Evolutionary conservation across 2,797 vertebrate genomes (phyloP).

Genomic region (Cichlasoma orientale): DNA sequence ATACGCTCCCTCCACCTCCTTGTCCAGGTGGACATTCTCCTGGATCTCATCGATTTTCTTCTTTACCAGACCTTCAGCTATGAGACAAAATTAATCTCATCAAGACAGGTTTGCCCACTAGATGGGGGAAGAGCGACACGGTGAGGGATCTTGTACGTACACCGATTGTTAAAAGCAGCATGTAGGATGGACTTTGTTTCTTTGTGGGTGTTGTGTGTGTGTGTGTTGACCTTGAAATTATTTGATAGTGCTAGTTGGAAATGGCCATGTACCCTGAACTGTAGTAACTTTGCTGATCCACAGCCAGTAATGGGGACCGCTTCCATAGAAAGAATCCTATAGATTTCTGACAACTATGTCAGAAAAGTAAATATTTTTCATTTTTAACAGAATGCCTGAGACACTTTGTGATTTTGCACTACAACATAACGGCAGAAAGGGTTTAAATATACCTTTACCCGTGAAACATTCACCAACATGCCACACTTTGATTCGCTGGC

Average conservation of each 20-base stretch:
- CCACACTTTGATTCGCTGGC: background rate
- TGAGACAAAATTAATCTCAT: background rate
- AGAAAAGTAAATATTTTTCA: background rate
- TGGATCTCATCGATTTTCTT: conserved; percentile 78
- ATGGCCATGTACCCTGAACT: conserved; percentile 7
- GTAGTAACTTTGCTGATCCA: background rate
- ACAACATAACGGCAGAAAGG: background rate
- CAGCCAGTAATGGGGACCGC: background rate
- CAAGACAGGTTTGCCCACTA: background rate
- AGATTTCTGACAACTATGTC: background rate
- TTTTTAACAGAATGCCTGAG: background rate
- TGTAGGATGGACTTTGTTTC: conserved; percentile 21
- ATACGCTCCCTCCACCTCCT: conserved; percentile 78
- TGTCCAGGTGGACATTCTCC: conserved; percentile 55
- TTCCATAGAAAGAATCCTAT: background rate
- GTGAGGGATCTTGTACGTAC: background rate
- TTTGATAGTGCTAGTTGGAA: conserved; percentile 15
- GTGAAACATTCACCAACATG: background rate
- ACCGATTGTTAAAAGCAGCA: background rate
- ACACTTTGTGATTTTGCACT: background rate
- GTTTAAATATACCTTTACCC: background rate
- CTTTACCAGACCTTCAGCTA: conserved; percentile 77
- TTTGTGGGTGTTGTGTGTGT: background rate
- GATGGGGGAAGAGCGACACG: background rate
- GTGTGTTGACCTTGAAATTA: conserved; percentile 6